Conservation (phyloP, 1,140 invertebrate species). For the Hermatobates lingyangjiaoensis region DNA sequence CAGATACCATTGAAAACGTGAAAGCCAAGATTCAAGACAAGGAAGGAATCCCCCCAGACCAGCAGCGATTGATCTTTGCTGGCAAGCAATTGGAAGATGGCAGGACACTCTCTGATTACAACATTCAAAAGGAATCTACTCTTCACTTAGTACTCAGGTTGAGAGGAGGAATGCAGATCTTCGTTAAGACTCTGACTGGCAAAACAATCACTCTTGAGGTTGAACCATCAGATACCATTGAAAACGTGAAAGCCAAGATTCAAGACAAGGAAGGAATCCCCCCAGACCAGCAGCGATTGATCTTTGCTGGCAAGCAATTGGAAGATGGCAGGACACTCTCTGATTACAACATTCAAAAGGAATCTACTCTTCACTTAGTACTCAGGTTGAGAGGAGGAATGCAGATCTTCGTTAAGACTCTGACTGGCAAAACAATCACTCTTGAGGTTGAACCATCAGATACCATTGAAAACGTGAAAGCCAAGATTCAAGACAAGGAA, state of each 20-base stretch:
- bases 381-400: constrained; percentile 40
- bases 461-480: no score
- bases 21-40: no score
- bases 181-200: constrained; percentile 68
- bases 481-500: no score
- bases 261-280: constrained; percentile 51
- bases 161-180: constrained; percentile 56
- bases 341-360: constrained; percentile 49
- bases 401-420: constrained; percentile 50
- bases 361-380: constrained; percentile 43
- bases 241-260: constrained; percentile 61
- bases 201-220: constrained; percentile 72
- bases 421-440: constrained; percentile 53
- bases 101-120: constrained; percentile 56
- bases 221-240: constrained; percentile 51
- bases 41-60: no score
- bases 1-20: no score
- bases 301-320: constrained; percentile 53
- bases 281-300: constrained; percentile 38
- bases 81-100: no score
- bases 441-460: no score
- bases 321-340: constrained; percentile 65
- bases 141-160: constrained; percentile 51
- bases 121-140: constrained; percentile 61
- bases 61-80: no score